Conservation (phyloP, 2,113 vertebrate species). For the Gopherus evgoodei region DNA sequence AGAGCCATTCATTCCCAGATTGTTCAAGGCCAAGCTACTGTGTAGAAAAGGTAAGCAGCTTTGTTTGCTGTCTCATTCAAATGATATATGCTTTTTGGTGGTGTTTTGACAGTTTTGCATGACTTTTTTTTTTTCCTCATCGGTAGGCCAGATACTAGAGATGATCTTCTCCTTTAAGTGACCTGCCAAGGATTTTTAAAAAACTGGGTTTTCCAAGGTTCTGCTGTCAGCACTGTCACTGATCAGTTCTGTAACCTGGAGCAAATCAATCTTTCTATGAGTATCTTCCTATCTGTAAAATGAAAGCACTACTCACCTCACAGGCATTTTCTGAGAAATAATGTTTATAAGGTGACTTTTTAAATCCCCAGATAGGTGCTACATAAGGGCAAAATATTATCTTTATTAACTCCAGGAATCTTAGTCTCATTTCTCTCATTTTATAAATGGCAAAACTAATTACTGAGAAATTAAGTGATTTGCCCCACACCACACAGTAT, state of each 20-base stretch:
- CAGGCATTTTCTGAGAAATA: not conserved
- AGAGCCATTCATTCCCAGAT: constrained; percentile 83
- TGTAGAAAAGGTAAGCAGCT: constrained; percentile 83
- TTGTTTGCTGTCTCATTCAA: not conserved
- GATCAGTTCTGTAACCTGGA: too few relatives aligned
- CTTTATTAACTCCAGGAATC: not conserved
- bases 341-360: not conserved
- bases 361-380: not conserved
- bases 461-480: not conserved
- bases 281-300: too few relatives aligned
- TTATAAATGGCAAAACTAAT: not conserved
- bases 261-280: too few relatives aligned
- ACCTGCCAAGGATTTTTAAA: too few relatives aligned
- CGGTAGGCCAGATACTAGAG: too few relatives aligned
- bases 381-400: not conserved
- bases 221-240: too few relatives aligned
- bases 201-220: too few relatives aligned
- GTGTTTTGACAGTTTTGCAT: too few relatives aligned
- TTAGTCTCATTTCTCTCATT: not conserved
- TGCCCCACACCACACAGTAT: not conserved
- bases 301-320: too few relatives aligned
- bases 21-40: constrained; percentile 75
- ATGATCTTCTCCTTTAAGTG: too few relatives aligned
- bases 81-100: not conserved
- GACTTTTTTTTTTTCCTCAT: too few relatives aligned